A percentile compares a stretch with the other conserved stretches of the same genome.
Evolutionary conservation across 2,113 vertebrate genomes (phyloP).

Genomic region (Anoplopoma fimbria): DNA sequence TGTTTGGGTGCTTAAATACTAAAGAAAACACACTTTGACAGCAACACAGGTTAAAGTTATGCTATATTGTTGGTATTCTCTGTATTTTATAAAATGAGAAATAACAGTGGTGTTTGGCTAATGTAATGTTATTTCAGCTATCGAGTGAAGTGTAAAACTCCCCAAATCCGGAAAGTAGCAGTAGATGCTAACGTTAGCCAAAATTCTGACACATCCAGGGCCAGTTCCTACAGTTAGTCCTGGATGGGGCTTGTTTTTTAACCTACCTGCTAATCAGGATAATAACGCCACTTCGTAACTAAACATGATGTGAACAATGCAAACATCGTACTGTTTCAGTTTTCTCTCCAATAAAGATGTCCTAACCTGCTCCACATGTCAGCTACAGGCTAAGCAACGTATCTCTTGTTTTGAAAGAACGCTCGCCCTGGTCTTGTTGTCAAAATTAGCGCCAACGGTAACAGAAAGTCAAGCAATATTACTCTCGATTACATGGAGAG

Average conservation of each 20-base stretch:
- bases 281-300: too few species aligned
- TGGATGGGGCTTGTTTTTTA: not conserved
- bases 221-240: not conserved
- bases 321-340: too few species aligned
- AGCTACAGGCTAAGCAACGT: not conserved
- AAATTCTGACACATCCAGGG: too few species aligned
- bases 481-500: too few species aligned
- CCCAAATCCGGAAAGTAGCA: not conserved
- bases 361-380: too few species aligned
- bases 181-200: not conserved
- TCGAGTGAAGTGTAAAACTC: not conserved
- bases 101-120: not conserved
- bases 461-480: too few species aligned
- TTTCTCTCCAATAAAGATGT: too few species aligned
- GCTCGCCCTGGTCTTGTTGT: too few species aligned
- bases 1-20: not conserved
- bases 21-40: not conserved
- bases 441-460: too few species aligned
- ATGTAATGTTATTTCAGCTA: not conserved
- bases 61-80: not conserved
- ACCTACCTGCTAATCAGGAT: not conserved
- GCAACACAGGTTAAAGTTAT: not conserved
- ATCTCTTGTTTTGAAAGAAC: not conserved
- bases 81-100: not conserved
- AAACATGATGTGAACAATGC: too few species aligned